Base-by-base conservation (phyloP, 2,797 vertebrate genomes). In the Spatula versicolor region DNA sequence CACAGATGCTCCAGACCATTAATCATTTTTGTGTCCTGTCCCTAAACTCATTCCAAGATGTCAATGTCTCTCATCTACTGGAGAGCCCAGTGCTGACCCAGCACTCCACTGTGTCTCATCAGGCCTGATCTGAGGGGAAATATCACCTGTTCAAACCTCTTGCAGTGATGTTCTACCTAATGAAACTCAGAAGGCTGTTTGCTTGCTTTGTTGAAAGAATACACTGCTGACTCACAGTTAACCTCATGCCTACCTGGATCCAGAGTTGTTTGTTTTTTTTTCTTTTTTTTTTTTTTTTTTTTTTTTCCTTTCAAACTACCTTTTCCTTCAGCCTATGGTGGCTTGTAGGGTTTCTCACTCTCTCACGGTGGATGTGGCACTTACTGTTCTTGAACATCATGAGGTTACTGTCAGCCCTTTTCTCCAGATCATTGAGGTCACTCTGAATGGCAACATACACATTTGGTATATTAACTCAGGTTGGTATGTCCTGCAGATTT, bases 361-460 rank as follows among this genome's bases (percentile, higher is more conserved):
- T 2, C 13, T 64, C 10, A 30, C 0, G 0, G 58, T 69, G 7
- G 30, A 52, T n/a, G 52, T 58, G 20, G 7, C 9, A 39, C 12
- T 62, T 83, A 8, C 8, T 55, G 20, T 50, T 79, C 20, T 63
- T 74, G 16, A 68, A 45, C 13, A 21, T 21, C 25, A 59, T 46
- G 21, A 67, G 4, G 9, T 26, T 60, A 13, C 22, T 72, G 67
- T 50, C 41, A 33, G 60, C 7, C 35, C 31, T 6, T 43, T 86
- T 75, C 7, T 74, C 14, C 35, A n/a, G 31, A 55, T 50, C 35
- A 62, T 19, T 8, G 37, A 72, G 26, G 60, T 55, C 8, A 35
- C 13, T 60, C 19, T 58, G 31, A 87, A 55, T 25, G 10, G 17
- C 17, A 55, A 35, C 35, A 66, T 7, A 50, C 11, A 16, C 6